Base-by-base conservation (phyloP, 2,797 vertebrate genomes). In the Alectoris magna region DNA sequence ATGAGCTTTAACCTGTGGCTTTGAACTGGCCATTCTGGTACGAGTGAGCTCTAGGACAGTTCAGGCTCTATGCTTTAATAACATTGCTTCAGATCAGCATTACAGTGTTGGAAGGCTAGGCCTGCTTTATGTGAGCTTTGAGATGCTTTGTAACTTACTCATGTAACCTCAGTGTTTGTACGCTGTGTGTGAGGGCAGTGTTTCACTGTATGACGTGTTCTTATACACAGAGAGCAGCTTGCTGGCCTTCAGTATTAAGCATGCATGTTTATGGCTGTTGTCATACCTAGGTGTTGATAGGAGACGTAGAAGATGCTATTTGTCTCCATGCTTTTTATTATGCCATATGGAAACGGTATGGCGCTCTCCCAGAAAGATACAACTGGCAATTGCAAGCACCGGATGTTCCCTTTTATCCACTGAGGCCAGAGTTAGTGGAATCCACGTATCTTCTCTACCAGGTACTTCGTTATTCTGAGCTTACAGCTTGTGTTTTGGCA, bases 241-340 rank as follows among this genome's bases (percentile, higher is more conserved):
- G 38, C 70, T 79, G 72, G 10, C 59, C 56, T 58, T 46, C 60
- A 59, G 34, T 62, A 8, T 23, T 51, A 2, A 58, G 5, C 0
- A 22, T 63, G 29, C 2, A 0, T n/a, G 14, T 82, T 76, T n/a
- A 4, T 14, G 36, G 64, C 77, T 82, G n/a, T 68, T 71, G 13
- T 82, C 53, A 5, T 55, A 22, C 77, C 29, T 55, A 99, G 99
- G 99, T 99, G 81, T 96, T 99, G 95, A 99, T 98, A 91, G 99
- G 99, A n/a, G 99, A 99, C 69, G 98, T 99, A 82, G 99, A 99
- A 96, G 99, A 99, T 60, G 99, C 99, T 39, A 99, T 99, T 97
- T 99, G 99, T 95, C 98, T 99, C 38, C 99, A 99, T 49, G 99
- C 99, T 87, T 99, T 99, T 96, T 99, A 99, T 97, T 99, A 99